Evolutionary conservation across 2,113 vertebrate species (phyloP), one percentile per base, ranked within the genome.

Genomic region (Ascaphus truei): DNA sequence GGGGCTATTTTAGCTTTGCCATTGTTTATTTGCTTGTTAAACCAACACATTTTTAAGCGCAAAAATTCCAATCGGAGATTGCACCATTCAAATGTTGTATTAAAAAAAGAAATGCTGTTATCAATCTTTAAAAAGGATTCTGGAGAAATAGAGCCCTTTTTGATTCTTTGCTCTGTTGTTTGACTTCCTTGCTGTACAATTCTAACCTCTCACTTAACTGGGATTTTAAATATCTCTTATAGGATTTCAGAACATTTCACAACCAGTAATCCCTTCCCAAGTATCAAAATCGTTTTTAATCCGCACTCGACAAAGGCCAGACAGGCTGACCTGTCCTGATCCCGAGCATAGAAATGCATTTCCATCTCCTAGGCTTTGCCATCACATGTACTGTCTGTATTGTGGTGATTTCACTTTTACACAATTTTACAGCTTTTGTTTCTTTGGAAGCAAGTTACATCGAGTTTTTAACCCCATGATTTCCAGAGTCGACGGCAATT

Each of bases 281-380:
- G 62, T 65, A 65, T 65, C 62, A 65, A 53, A 65, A 65, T 65
- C 48, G 22, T 51, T 65, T 65, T 65, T 65, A 65, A 65, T 65
- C 62, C 34, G 11, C 62, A 65, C 62, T 65, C 62, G 39, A 65
- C 62, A 65, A 65, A 65, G 62, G 12, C 61, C 51, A 51, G 61
- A 53, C 30, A 23, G 20, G 5, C 1, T 39, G 34, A 53, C 62
- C 50, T 53, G 20, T 23, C 16, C 48, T 41, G 50, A 53, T 53
- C 47, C 62, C 25, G 27, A 53, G 31, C 48, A 33, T 7, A 15
- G 8, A 22, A 51, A 36, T 41, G 6, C 15, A 41, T 65, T 53
- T 64, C 25, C 30, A 43, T 53, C 55, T 9, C 16, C 3, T 2
- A 18, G 34, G 33, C 53, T 53, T 65, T 53, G 20, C 11, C 26